Base-by-base conservation (phyloP, 2,797 vertebrate species). In the Tadarida brasiliensis region DNA sequence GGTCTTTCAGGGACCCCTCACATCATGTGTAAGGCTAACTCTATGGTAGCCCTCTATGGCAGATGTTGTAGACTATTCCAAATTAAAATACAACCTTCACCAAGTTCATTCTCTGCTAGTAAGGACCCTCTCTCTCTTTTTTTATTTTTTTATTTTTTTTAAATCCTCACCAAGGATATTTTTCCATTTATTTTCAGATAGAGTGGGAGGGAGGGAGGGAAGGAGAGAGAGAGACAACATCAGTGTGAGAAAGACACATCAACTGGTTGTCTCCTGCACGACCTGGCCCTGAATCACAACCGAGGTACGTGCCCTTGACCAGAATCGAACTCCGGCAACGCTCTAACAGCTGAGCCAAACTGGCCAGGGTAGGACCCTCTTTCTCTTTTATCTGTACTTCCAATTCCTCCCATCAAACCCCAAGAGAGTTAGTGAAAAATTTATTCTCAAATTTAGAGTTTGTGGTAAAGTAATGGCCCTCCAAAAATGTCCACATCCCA, bases 371-470 rank as follows among this genome's bases (percentile, higher is more conserved):
- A 44, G 39, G 39, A 44, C 39, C 39, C 39, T 44, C 39, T 7
- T 44, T 44, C 57, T 80, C 63, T 83, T 91, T 33, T 56, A 78
- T 68, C 68, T 93, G 3, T 80, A 74, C 65, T 90, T 83, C 71
- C 16, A 87, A 77, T 22, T 87, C 33, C 80, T 85, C 39, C 17
- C 49, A 94, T 30, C 68, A 84, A 87, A 87, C 17, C 26, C 54
- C 74, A 93, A 93, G 51, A 78, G 82, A 84, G 15, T 63, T 76
- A 65, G 24, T 89, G 28, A 68, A 95, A 73, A 51, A 71, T 82
- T 92, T 95, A 94, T 94, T 85, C 65, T 91, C 83, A 89, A 88
- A 24, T 87, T 80, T 80, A 63, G n/a, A 95, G 47, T 87, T 68
- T 77, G 49, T 56, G 35, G 33, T 49, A 89, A 56, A 89, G 92